These are phyloP conservation scores for Sander lucioperca DNA, from an alignment of 2,113 vertebrate genomes.

Conservation along the genomic window DNA sequence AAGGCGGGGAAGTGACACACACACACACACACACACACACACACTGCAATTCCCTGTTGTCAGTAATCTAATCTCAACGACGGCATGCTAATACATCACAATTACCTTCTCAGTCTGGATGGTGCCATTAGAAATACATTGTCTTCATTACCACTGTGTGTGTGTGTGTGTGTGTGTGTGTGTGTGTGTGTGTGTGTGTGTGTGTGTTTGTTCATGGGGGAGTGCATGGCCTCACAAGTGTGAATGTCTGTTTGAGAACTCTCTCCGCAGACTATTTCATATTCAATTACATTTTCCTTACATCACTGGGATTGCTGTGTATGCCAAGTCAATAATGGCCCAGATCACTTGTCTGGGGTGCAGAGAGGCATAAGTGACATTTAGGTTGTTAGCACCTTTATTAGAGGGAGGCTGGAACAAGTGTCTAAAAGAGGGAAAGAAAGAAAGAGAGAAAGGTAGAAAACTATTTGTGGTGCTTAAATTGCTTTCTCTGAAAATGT, in stretches of 20 bases:
- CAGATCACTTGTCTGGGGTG: slow-evolving; percentile 58
- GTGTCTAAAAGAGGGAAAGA: background rate
- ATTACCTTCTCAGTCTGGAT: slow-evolving; percentile 73
- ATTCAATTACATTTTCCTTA: slow-evolving; percentile 73
- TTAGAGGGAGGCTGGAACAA: slow-evolving; percentile 35
- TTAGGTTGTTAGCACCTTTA: slow-evolving; percentile 64
- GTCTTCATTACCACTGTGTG: slow-evolving; percentile 64
- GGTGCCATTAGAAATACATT: slow-evolving; percentile 76
- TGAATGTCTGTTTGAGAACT: slow-evolving; percentile 53
- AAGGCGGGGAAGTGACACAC: slow-evolving; percentile 34
- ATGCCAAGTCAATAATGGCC: slow-evolving; percentile 67
- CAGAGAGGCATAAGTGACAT: slow-evolving; percentile 50
- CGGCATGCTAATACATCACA: slow-evolving; percentile 75
- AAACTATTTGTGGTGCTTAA: background rate
- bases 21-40: slow-evolving; percentile 34
- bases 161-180: background rate
- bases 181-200: slow-evolving; percentile 14
- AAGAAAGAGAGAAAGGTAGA: background rate
- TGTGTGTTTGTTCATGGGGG: slow-evolving; percentile 17
- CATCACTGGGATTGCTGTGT: slow-evolving; percentile 62
- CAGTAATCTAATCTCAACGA: slow-evolving; percentile 71
- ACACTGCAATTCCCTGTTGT: slow-evolving; percentile 57
- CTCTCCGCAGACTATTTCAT: slow-evolving; percentile 66
- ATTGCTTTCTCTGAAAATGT: slow-evolving; percentile 8
- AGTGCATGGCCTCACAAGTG: slow-evolving; percentile 23